A percentile compares a stretch with the other conserved stretches of the same genome.
These are phyloP conservation scores for Ondatra zibethicus DNA, from an alignment of 2,113 vertebrate genomes.

Conservation along the genomic window DNA sequence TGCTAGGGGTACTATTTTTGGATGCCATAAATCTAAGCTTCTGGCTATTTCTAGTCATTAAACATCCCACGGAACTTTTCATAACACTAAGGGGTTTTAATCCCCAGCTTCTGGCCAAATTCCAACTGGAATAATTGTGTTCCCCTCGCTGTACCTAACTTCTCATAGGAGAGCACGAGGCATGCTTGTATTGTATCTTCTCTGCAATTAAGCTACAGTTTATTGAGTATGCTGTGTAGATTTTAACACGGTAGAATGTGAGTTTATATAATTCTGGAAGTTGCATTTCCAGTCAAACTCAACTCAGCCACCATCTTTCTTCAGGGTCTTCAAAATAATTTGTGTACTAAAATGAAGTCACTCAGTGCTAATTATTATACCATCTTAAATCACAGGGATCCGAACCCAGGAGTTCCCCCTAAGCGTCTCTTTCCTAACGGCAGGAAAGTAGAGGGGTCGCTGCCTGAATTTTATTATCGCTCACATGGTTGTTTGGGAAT, in stretches of 20 bases:
- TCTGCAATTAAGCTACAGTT: constrained; percentile 59
- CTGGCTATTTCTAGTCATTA: constrained; percentile 81
- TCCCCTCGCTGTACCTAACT: constrained; percentile 75
- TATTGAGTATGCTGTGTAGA: neutral
- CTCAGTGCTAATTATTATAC: constrained; percentile 52
- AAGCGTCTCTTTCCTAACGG: constrained; percentile 51
- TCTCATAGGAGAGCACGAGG: constrained; percentile 41
- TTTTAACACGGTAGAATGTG: constrained; percentile 54
- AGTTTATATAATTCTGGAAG: constrained; percentile 39
- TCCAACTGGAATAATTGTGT: constrained; percentile 75
- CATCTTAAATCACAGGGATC: constrained; percentile 31
- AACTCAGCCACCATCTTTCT: constrained; percentile 50
- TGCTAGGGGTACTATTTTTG: constrained; percentile 75
- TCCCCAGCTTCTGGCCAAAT: constrained; percentile 76
- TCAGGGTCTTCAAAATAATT: constrained; percentile 60
- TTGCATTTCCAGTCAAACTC: constrained; percentile 45
- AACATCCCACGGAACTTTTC: constrained; percentile 80
- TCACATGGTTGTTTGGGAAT: constrained; percentile 75
- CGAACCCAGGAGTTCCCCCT: constrained; percentile 61
- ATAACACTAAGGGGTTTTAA: constrained; percentile 80
- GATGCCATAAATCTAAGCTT: constrained; percentile 79
- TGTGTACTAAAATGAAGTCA: neutral
- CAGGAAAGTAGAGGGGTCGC: constrained; percentile 55
- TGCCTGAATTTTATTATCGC: constrained; percentile 80
- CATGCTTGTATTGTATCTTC: constrained; percentile 59